phyloP scores from a whole-genome alignment of 2,888 invertebrate species.

The Sarcophaga carnaria region DNA sequence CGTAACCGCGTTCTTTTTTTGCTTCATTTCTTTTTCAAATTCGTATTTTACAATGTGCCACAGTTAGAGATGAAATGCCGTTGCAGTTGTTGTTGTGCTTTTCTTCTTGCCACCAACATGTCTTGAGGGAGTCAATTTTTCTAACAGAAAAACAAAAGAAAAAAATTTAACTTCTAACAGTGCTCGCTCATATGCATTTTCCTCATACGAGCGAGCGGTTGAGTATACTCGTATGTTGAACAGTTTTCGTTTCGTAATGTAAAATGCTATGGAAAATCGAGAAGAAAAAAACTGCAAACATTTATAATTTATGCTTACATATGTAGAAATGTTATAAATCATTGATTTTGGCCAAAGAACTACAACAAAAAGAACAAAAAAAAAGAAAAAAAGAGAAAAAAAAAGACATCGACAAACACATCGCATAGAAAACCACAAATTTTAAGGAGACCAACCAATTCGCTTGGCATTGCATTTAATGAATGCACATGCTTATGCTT shows the following conservation, averaged over 20 bases:
- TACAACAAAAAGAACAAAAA: background rate
- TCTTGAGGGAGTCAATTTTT: constrained; percentile 62
- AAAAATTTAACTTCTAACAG: constrained; percentile 36
- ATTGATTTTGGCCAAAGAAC: constrained; percentile 66
- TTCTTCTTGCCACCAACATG: constrained; percentile 34
- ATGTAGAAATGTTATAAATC: constrained; percentile 69
- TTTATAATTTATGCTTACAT: constrained; percentile 69
- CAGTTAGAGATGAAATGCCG: constrained; percentile 39
- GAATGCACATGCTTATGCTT: background rate
- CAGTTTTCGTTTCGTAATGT: constrained; percentile 40
- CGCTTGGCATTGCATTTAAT: constrained; percentile 15
- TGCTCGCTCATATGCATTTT: constrained; percentile 60
- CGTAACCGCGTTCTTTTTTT: constrained; percentile 2
- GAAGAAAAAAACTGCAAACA: constrained; percentile 49
- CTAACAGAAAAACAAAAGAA: constrained; percentile 14
- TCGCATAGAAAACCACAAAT: constrained; percentile 2
- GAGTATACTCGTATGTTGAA: constrained; percentile 18
- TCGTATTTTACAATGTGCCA: constrained; percentile 50
- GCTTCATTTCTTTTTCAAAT: constrained; percentile 22
- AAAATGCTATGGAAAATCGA: constrained; percentile 38
- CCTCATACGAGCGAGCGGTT: background rate
- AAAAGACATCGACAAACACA: background rate
- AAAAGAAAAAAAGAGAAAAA: background rate
- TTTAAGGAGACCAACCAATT: constrained; percentile 18
- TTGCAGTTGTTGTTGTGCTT: constrained; percentile 32